These are phyloP conservation scores for Notospermus geniculatus DNA, from an alignment of 1,140 invertebrate species.

Conservation along the genomic window DNA sequence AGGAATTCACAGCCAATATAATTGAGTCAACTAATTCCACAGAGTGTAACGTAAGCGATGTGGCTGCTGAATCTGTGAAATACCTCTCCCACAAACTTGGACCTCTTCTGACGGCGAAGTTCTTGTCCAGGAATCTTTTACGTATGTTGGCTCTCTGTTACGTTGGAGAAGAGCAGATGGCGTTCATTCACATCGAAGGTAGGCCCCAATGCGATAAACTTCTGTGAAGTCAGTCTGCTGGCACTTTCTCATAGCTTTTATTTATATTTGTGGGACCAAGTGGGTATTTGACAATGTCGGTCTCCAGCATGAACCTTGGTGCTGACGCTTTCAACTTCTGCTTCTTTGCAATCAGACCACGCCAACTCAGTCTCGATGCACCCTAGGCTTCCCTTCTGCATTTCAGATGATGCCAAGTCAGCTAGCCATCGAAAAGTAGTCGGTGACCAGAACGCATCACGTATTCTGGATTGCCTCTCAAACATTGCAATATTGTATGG, in stretches of 20 bases:
- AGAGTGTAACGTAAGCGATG: slow-evolving; percentile 72
- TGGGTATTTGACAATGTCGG: too few relatives aligned
- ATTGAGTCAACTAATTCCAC: slow-evolving; percentile 32
- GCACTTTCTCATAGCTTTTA: too few relatives aligned
- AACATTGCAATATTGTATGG: slow-evolving; percentile 86
- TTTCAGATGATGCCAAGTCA: not conserved
- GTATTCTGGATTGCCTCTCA: slow-evolving; percentile 83
- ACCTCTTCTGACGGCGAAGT: slow-evolving; percentile 86
- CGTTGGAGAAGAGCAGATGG: slow-evolving; percentile 77
- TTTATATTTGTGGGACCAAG: too few relatives aligned
- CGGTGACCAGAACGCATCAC: slow-evolving; percentile 78
- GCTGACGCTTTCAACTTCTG: too few relatives aligned
- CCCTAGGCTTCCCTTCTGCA: too few relatives aligned
- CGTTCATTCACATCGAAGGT: slow-evolving; percentile 28
- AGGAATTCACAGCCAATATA: slow-evolving; percentile 39
- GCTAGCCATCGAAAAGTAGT: slow-evolving; percentile 40
- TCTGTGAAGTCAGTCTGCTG: too few relatives aligned
- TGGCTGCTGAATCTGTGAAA: slow-evolving; percentile 84
- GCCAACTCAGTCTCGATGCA: too few relatives aligned
- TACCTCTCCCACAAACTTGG: slow-evolving; percentile 93
- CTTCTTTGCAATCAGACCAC: too few relatives aligned
- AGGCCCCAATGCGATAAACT: too few relatives aligned
- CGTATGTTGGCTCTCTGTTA: slow-evolving; percentile 93
- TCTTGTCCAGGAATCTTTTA: slow-evolving; percentile 86
- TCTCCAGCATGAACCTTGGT: too few relatives aligned